Conservation (phyloP, 2,888 invertebrate genomes). For the Pseudococcus jackbeardsleyi region DNA sequence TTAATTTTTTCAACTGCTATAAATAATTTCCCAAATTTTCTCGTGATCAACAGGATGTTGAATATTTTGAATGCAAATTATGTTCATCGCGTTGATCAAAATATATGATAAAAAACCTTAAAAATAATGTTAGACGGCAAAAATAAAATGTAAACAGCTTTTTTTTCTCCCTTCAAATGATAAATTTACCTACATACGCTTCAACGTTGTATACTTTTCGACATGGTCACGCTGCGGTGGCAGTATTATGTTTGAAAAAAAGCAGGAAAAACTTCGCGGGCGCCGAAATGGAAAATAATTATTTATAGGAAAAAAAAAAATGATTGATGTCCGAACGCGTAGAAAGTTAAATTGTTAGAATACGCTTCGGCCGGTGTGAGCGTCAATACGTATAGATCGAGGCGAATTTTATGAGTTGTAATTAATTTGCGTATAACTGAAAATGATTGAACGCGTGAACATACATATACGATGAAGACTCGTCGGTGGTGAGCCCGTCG, state of each 20-base stretch:
- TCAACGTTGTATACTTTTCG: too few species aligned
- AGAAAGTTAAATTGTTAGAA: slow-evolving; percentile 15
- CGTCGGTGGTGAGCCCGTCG: not conserved
- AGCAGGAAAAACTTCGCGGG: not conserved
- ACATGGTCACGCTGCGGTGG: too few species aligned
- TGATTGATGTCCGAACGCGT: slow-evolving; percentile 12
- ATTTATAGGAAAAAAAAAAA: not conserved
- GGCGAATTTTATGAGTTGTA: slow-evolving; percentile 24
- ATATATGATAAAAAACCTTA: too few species aligned
- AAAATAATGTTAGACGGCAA: too few species aligned
- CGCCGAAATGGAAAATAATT: not conserved
- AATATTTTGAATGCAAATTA: too few species aligned
- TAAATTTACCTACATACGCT: too few species aligned
- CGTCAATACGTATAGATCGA: slow-evolving; percentile 21
- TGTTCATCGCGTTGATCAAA: too few species aligned
- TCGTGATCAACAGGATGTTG: too few species aligned
- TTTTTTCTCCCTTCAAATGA: too few species aligned
- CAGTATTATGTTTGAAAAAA: not conserved
- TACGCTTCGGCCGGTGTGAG: not conserved
- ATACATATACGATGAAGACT: not conserved
- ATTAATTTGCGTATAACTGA: slow-evolving; percentile 39
- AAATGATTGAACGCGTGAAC: slow-evolving; percentile 27
- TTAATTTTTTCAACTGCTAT: too few species aligned
- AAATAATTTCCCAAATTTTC: too few species aligned
- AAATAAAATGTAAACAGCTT: too few species aligned